A percentile compares a stretch with the other conserved stretches of the same genome.
Conservation (phyloP, 2,888 invertebrate species). For the Gasteruption jaculator region DNA sequence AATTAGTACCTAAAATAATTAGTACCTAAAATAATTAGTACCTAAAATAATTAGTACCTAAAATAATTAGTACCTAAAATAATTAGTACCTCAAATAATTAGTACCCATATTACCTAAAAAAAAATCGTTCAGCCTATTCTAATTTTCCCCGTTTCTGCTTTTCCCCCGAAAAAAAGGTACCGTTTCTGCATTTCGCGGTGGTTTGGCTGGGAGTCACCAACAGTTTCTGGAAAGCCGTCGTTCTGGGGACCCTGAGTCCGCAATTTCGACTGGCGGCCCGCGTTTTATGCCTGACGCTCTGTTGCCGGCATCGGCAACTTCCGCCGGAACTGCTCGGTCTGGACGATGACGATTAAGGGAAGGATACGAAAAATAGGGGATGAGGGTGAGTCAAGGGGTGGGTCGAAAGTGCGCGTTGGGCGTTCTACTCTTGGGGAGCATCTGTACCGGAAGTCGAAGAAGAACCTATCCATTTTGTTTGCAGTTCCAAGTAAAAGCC, state of each 20-base stretch:
- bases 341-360: slow-evolving; percentile 77
- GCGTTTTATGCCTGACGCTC: slow-evolving; percentile 82
- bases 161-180: too few species aligned
- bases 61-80: too few species aligned
- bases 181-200: slow-evolving; percentile 87
- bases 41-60: too few species aligned
- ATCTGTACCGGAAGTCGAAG: too few species aligned
- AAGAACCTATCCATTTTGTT: too few species aligned
- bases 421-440: slow-evolving; percentile 3
- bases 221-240: slow-evolving; percentile 93
- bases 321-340: slow-evolving; percentile 79
- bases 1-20: too few species aligned
- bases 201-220: slow-evolving; percentile 92
- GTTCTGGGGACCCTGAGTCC: slow-evolving; percentile 87
- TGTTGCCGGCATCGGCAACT: slow-evolving; percentile 83
- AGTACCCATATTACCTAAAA: too few species aligned
- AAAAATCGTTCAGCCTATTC: too few species aligned
- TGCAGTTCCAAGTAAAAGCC: too few species aligned
- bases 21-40: too few species aligned
- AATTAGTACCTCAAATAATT: too few species aligned
- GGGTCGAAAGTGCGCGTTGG: not conserved
- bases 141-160: too few species aligned
- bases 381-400: slow-evolving; percentile 1
- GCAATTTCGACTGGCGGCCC: slow-evolving; percentile 85
- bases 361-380: slow-evolving; percentile 21